Conservation (phyloP, 2,888 invertebrate species). For the Leucoptera coffeella region DNA sequence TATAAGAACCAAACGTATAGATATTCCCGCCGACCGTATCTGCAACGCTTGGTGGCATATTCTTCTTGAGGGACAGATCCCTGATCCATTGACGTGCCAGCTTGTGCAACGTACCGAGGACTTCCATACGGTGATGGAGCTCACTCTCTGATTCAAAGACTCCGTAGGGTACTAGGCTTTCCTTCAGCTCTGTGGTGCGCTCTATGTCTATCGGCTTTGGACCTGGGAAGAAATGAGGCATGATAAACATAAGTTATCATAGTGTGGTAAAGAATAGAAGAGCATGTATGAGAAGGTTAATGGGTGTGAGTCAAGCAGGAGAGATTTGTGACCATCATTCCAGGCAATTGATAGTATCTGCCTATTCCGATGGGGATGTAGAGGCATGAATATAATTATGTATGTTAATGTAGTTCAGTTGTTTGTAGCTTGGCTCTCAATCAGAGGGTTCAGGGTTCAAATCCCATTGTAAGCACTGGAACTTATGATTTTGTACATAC, state of each 20-base stretch:
- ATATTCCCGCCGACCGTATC: conserved; percentile 95
- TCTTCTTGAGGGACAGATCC: conserved; percentile 80
- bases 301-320: no score
- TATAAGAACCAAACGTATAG: conserved; percentile 98
- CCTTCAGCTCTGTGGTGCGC: conserved; percentile 71
- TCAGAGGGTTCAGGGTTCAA: no score
- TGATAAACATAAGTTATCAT: neutral
- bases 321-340: no score
- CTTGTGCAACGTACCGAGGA: conserved; percentile 77
- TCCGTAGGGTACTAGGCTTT: conserved; percentile 73
- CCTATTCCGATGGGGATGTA: no score
- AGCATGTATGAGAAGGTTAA: no score
- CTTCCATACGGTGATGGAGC: conserved; percentile 83
- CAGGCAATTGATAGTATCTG: no score
- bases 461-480: no score
- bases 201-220: conserved; percentile 74
- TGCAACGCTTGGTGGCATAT: conserved; percentile 87
- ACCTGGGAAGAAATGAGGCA: conserved; percentile 19
- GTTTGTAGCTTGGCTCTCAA: no score
- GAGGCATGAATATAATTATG: no score
- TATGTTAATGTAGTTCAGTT: no score
- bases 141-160: conserved; percentile 90
- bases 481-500: no score
- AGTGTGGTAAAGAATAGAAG: conserved; percentile 1
- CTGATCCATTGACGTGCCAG: conserved; percentile 93